phyloP scores from a whole-genome alignment of 92 coral and sea anemone species.

The Chrysogorgia sp. region DNA sequence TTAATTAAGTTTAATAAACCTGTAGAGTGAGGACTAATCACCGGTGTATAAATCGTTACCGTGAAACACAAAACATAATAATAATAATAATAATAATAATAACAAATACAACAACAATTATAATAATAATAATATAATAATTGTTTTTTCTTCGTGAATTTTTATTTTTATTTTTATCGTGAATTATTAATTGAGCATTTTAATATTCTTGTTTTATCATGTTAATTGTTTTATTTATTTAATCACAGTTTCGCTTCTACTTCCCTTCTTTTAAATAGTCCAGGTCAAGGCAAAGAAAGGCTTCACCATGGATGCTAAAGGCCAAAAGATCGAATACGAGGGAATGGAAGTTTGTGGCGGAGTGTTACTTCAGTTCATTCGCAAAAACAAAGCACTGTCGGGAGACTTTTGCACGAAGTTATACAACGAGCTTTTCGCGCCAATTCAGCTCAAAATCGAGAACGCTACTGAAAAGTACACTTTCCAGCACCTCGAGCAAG shows the following conservation, averaged over 20 bases:
- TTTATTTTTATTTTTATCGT: no score
- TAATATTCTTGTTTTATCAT: no score
- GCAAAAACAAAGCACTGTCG: constrained; percentile 28
- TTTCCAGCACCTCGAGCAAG: constrained; percentile 34
- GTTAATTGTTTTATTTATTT: neutral
- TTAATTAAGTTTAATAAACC: no score
- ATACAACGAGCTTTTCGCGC: constrained; percentile 26
- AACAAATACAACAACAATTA: no score
- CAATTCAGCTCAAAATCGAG: constrained; percentile 23
- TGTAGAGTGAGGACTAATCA: no score
- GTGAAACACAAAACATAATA: no score
- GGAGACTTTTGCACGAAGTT: constrained; percentile 16
- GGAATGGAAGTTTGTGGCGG: constrained; percentile 48
- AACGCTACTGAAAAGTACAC: constrained; percentile 28
- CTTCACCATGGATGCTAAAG: constrained; percentile 23
- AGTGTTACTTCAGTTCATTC: constrained; percentile 26
- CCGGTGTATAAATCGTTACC: no score
- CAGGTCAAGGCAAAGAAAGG: constrained; percentile 19
- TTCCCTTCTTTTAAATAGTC: constrained; percentile 1
- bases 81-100: no score
- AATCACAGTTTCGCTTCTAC: neutral
- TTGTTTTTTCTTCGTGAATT: no score
- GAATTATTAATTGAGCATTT: no score
- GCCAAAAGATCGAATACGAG: constrained; percentile 21
- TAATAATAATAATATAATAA: no score